Base-by-base conservation (phyloP, 1,140 invertebrate species). In the Adoxophyes honmai region DNA sequence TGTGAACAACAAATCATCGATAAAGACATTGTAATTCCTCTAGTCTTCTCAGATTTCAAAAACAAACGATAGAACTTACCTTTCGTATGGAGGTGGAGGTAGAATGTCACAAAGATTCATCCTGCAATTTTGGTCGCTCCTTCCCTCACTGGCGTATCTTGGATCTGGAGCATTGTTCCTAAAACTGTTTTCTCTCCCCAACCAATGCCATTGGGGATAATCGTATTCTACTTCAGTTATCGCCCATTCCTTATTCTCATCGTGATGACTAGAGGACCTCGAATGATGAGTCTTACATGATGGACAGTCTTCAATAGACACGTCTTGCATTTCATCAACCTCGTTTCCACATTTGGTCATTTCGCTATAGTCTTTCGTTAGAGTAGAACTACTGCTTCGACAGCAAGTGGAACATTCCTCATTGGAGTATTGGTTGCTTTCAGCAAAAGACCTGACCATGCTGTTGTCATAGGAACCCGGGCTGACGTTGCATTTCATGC, bases 271-370 rank as follows among this genome's bases (percentile, higher is more conserved):
- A 52, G 83, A 86, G 11, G 86, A 86, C 60, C 82, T 77, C 0
- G 86, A 88, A 51, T 86, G 75, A 39, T 78, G 74, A 11, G 82
- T 88, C 61, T 86, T 86, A 59, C 86, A 88, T 7, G 86, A 88
- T 4, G 86, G 86, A 60, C 86, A 88, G 48, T 88, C 86, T 48
- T 88, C 86, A 48, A 86, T 63, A 5, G 83, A 83, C 59, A 86
- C 75, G 8, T 88, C 82, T 71, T 84, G 86, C 28, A 75, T 62
- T 14, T 86, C 82, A 56, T 86, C 83, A 15, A 37, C 67, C 4
- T 78, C 80, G 37, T 87, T 84, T 2, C 81, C 82, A 72, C 86
- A 88, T 75, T 88, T 88, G 6, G 86, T 88, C 86, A 88, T 88
- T 62, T 88, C 86, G 63, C 83, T 88, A 52, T 84, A 88, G 53